Base-by-base conservation (phyloP, 2,797 vertebrate species). In the Rhinichthys osculus region DNA sequence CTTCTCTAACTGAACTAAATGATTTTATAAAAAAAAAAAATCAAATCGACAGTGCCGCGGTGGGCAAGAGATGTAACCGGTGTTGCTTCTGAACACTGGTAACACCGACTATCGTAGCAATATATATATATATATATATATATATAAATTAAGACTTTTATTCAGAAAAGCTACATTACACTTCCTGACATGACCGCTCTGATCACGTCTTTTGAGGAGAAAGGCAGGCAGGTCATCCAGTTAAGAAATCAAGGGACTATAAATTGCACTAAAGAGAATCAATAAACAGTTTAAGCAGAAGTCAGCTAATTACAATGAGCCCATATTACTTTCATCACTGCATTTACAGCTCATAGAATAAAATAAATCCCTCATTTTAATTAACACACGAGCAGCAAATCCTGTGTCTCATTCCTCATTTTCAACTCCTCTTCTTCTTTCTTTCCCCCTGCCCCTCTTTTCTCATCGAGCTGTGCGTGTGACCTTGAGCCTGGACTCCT, bases 401-500 rank as follows among this genome's bases (percentile, higher is more conserved):
- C 89, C 42, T 42, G 19, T 5, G 30, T n/a, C 73, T 62, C 35
- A 70, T 62, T 42, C 30, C 47, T 62, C 54, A 71, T 33, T 44
- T 89, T 81, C 33, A 40, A 67, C 67, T 21, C 83, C 47, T 0
- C 10, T 27, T 64, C 85, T 91, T 85, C 89, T 80, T 89, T 66
- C 19, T 40, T 40, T 54, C 4, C 30, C 85, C 85, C 72, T 47
- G 87, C 47, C 83, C 83, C 30, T 78, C 33, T 87, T n/a, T 73
- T 82, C 82, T 80, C 82, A 19, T 84, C 10, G n/a, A 77, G 30
- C 69, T 54, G 81, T 85, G 64, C 67, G 33, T 81, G 42, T 93
- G 94, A 95, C 94, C 93, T 95, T 95, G 94, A 94, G 88, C 88
- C 89, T 92, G 90, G 90, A 85, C 82, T 87, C 83, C 90, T 50